Percentiles rank a stretch among this genome's conserved stretches.
Conservation (phyloP, 2,888 invertebrate genomes). For the Tupiocoris notatus region DNA sequence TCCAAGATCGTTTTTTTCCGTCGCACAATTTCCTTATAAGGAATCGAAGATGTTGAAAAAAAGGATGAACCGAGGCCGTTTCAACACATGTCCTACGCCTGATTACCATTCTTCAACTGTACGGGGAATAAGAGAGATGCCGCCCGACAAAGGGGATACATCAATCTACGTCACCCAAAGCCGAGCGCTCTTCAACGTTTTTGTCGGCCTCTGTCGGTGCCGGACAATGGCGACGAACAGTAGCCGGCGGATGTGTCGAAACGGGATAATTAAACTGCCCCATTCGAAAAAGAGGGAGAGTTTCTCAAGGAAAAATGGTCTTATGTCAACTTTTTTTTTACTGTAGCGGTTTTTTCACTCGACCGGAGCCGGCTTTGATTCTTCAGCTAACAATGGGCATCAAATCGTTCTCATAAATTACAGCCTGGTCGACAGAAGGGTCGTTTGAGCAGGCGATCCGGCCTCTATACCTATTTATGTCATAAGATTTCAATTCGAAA, state of each 20-base stretch:
- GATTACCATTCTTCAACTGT: slow-evolving; percentile 21
- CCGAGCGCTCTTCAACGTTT: slow-evolving; percentile 37
- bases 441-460: background rate
- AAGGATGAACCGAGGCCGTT: slow-evolving; percentile 9
- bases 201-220: slow-evolving; percentile 35
- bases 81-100: slow-evolving; percentile 37
- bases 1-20: background rate
- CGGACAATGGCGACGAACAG: slow-evolving; percentile 37
- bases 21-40: background rate
- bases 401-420: slow-evolving; percentile 34
- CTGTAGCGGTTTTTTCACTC: slow-evolving; percentile 9
- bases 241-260: slow-evolving; percentile 44
- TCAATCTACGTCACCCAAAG: slow-evolving; percentile 38
- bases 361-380: slow-evolving; percentile 23
- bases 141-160: slow-evolving; percentile 40
- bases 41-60: slow-evolving; percentile 12
- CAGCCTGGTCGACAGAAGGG: slow-evolving; percentile 1
- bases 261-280: slow-evolving; percentile 43
- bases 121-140: background rate
- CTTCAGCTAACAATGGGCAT: slow-evolving; percentile 36
- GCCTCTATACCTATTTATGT: background rate
- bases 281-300: slow-evolving; percentile 24
- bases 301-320: slow-evolving; percentile 34
- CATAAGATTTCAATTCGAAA: background rate
- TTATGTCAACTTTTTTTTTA: slow-evolving; percentile 35